Evolutionary conservation across 2,797 vertebrate genomes (phyloP).

Genomic region (Onychomys leucogaster): DNA sequence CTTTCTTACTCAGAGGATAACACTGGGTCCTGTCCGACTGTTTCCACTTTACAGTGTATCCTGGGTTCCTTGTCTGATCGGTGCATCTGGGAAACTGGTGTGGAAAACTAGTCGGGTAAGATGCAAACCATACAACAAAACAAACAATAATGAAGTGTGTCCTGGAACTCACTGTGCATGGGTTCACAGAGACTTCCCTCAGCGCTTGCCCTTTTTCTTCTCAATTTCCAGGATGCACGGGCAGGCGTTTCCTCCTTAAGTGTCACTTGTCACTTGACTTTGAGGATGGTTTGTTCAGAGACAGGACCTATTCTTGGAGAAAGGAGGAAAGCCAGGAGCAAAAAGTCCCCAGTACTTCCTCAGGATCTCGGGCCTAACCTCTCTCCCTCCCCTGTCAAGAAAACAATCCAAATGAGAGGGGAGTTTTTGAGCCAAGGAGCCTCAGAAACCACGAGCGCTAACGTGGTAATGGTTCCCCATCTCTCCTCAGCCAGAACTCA

Average conservation of each 20-base stretch:
- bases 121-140: neutral
- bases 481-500: neutral
- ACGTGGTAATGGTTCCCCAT: rapidly evolving
- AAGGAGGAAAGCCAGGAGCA: neutral
- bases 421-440: neutral
- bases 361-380: neutral
- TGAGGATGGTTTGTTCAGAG: neutral
- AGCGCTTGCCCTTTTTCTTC: neutral
- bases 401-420: neutral
- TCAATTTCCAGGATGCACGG: neutral
- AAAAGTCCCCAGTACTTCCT: neutral
- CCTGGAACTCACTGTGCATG: neutral
- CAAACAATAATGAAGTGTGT: neutral
- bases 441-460: rapidly evolving
- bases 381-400: neutral
- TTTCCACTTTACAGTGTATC: neutral
- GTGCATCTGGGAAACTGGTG: neutral
- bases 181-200: neutral
- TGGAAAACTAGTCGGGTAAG: neutral
- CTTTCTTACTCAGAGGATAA: neutral
- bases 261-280: neutral
- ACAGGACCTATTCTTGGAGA: neutral
- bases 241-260: neutral
- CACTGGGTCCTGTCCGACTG: neutral
- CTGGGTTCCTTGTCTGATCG: neutral